A percentile compares a stretch with the other conserved stretches of the same genome.
phyloP scores from a whole-genome alignment of 2,113 vertebrate genomes.

The Corythoichthys intestinalis region DNA sequence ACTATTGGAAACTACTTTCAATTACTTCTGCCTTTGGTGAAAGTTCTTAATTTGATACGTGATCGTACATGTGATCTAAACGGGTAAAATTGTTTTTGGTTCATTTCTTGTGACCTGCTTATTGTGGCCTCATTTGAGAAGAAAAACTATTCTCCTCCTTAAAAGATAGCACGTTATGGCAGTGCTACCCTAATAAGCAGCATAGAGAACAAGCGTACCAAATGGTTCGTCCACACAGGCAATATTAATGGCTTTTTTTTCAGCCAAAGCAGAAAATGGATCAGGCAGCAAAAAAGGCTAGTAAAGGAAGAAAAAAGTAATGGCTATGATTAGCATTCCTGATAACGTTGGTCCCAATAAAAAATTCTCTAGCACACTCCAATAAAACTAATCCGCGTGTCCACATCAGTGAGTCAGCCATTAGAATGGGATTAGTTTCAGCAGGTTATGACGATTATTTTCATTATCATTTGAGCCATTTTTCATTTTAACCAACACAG shows the following conservation, averaged over 20 bases:
- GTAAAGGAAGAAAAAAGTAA: neutral
- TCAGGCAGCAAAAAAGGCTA: neutral
- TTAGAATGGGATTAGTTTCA: slow-evolving; percentile 5
- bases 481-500: slow-evolving; percentile 3
- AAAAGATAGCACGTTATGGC: neutral
- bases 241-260: neutral
- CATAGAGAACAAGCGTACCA: neutral
- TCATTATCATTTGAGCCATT: slow-evolving; percentile 6
- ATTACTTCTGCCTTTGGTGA: no score
- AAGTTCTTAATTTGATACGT: no score
- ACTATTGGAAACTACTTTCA: no score
- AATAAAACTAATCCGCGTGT: slow-evolving; percentile 6
- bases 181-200: neutral
- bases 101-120: no score
- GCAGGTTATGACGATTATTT: slow-evolving; percentile 7
- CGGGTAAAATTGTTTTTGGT: no score
- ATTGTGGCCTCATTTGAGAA: no score
- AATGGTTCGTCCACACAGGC: neutral
- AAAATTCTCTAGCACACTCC: slow-evolving; percentile 1
- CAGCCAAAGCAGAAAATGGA: neutral
- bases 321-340: neutral
- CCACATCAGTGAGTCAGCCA: slow-evolving; percentile 10
- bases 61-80: no score
- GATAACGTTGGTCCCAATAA: slow-evolving; percentile 1
- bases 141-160: no score